Conservation (phyloP, 2,888 invertebrate genomes). For the Drosophila nr. fundita region DNA sequence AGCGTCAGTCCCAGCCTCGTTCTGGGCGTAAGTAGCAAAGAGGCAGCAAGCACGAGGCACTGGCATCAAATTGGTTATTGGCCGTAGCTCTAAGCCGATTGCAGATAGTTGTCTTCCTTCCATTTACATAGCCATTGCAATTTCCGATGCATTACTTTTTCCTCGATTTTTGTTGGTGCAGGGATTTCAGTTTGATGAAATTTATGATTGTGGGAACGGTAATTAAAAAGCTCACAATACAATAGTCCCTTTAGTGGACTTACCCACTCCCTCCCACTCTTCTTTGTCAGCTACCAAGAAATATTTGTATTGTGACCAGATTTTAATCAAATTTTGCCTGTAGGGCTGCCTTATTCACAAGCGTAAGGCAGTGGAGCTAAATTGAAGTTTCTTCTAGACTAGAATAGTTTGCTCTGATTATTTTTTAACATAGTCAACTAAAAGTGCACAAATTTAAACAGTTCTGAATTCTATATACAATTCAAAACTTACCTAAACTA, state of each 20-base stretch:
- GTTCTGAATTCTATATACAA: neutral
- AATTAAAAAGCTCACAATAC: conserved; percentile 43
- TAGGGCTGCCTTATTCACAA: neutral
- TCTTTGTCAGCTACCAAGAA: neutral
- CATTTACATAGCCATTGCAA: conserved; percentile 15
- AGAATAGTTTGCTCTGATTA: neutral
- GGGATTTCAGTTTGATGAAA: conserved; percentile 37
- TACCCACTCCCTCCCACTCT: neutral
- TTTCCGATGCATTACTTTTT: conserved; percentile 9
- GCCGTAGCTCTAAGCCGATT: conserved; percentile 5
- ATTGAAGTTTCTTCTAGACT: neutral
- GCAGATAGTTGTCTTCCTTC: conserved; percentile 11
- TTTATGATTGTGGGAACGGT: conserved; percentile 29
- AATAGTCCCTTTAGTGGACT: conserved; percentile 16
- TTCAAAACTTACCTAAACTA: no score
- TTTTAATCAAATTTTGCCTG: neutral
- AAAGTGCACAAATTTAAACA: neutral
- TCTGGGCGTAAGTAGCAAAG: neutral
- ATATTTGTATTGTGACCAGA: neutral
- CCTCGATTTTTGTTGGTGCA: neutral
- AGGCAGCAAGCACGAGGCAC: neutral
- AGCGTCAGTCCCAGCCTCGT: neutral
- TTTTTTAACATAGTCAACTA: neutral
- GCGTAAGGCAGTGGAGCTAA: neutral
- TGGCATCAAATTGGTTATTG: neutral